Conservation (phyloP, 35 echinoderm and acorn worm genomes). For the Apostichopus californicus region DNA sequence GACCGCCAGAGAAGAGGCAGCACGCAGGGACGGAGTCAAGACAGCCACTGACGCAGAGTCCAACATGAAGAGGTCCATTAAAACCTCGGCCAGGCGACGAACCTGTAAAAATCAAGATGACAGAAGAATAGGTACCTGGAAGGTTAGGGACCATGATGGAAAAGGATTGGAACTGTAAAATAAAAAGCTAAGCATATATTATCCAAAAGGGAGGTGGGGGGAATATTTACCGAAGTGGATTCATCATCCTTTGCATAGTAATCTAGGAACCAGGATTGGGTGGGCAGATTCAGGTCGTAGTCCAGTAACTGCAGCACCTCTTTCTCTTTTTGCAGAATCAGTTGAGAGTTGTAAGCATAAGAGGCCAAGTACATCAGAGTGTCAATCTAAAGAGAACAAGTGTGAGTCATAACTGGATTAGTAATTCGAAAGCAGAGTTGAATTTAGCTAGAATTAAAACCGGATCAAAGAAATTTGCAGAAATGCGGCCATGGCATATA, state of each 20-base stretch:
- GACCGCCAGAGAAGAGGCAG: conserved; percentile 20
- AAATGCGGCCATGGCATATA: too few species aligned
- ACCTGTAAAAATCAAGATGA: neutral
- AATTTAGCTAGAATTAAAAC: too few species aligned
- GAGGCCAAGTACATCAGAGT: conserved; percentile 27
- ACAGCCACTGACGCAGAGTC: neutral
- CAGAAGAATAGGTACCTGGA: neutral
- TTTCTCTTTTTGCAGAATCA: conserved; percentile 15
- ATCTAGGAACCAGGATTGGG: conserved; percentile 14
- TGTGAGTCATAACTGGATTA: too few species aligned
- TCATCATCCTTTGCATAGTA: conserved; percentile 1
- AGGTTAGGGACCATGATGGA: neutral
- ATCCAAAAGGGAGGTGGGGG: too few species aligned
- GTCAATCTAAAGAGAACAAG: neutral
- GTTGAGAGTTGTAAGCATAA: conserved; percentile 24
- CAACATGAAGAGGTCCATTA: conserved; percentile 5
- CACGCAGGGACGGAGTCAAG: neutral
- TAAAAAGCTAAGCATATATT: too few species aligned
- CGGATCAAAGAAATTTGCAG: too few species aligned
- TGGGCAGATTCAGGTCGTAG: conserved; percentile 50
- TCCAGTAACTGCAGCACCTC: conserved; percentile 26
- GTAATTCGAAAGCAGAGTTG: too few species aligned
- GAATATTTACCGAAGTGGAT: neutral
- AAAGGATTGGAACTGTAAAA: neutral
- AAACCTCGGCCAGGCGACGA: neutral